Conservation (phyloP, 1,140 invertebrate species). For the Delia radicum region DNA sequence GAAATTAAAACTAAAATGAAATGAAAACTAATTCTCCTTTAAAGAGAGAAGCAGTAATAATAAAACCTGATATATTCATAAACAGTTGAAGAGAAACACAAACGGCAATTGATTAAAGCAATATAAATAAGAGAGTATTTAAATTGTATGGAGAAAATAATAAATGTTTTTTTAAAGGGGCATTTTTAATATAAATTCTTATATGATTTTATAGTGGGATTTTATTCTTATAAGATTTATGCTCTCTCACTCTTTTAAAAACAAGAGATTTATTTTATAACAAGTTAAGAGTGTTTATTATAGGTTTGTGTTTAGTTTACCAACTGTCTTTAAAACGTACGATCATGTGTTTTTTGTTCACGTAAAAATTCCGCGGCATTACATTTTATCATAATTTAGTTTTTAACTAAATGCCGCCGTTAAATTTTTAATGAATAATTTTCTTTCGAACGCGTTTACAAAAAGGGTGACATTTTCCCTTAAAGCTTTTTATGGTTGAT, state of each 20-base stretch:
- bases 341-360: conserved; percentile 6
- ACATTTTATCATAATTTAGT: neutral
- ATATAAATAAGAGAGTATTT: neutral
- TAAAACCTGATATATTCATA: too few species aligned
- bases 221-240: neutral
- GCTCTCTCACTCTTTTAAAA: too few species aligned
- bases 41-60: too few species aligned
- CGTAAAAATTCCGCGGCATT: neutral
- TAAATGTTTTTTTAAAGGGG: neutral
- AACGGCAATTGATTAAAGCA: neutral
- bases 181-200: neutral
- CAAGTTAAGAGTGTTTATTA: neutral
- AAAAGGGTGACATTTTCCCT: too few species aligned
- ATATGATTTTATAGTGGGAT: neutral
- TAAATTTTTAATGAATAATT: neutral
- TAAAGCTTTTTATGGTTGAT: conserved; percentile 14
- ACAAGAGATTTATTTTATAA: neutral
- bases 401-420: conserved; percentile 8
- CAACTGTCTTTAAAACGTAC: neutral
- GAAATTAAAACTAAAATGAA: neutral
- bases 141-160: neutral
- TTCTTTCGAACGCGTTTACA: neutral
- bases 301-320: neutral
- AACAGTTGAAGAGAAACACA: too few species aligned
- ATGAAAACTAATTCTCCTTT: neutral